A percentile compares a stretch with the other conserved stretches of the same genome.
Evolutionary conservation across 2,113 vertebrate species (phyloP).

Genomic region (Aepyceros melampus): DNA sequence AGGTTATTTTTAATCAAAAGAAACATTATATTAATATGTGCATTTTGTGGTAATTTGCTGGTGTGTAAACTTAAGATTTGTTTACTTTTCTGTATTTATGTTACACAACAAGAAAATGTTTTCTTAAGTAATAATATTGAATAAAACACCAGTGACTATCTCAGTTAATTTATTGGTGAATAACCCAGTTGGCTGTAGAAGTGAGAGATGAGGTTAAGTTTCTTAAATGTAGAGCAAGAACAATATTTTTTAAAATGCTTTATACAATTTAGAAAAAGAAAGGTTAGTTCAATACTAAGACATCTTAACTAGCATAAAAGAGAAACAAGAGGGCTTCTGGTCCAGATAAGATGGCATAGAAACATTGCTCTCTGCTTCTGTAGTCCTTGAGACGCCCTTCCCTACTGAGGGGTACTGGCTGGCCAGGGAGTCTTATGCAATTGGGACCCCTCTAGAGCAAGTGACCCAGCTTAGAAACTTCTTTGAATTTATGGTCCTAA

Average conservation of each 20-base stretch:
- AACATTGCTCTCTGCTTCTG: not conserved
- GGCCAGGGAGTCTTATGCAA: not conserved
- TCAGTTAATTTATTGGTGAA: not conserved
- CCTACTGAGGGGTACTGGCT: not conserved
- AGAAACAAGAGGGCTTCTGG: not conserved
- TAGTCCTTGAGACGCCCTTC: not conserved
- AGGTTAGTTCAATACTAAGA: not conserved
- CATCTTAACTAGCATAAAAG: not conserved
- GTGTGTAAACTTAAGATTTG: not conserved
- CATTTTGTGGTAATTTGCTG: constrained; percentile 5
- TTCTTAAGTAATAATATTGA: not conserved
- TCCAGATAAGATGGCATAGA: not conserved
- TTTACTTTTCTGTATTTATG: not conserved
- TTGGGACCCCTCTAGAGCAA: not conserved
- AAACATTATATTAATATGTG: not conserved
- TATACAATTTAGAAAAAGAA: not conserved
- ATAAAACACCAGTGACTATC: not conserved
- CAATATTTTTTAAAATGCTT: not conserved
- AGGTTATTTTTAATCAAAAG: not conserved
- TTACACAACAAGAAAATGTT: not conserved
- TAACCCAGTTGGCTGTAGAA: not conserved
- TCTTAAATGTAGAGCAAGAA: constrained; percentile 2
- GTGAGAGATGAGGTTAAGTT: not conserved
- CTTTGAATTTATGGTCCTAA: not conserved
- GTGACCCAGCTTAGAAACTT: not conserved